Evolutionary conservation across 2,888 invertebrate species (phyloP).

Genomic region (Carabus problematicus): DNA sequence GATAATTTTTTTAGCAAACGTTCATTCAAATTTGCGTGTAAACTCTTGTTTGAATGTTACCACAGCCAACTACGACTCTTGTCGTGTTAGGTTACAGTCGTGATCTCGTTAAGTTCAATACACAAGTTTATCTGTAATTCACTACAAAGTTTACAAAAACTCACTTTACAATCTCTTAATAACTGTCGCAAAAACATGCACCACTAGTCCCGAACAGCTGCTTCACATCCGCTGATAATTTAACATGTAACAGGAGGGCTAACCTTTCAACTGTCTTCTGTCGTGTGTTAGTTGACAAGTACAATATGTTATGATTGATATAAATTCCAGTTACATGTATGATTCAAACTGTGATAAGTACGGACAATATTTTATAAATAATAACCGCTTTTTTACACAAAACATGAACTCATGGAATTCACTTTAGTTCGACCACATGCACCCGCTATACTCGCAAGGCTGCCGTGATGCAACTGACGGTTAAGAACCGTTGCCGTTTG

Average conservation of each 20-base stretch:
- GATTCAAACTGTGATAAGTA: constrained; percentile 8
- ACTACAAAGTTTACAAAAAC: constrained; percentile 15
- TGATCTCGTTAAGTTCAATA: constrained; percentile 14
- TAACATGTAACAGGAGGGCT: constrained; percentile 12
- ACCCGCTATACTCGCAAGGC: constrained; percentile 36
- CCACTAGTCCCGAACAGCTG: constrained; percentile 34
- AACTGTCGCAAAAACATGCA: constrained; percentile 11
- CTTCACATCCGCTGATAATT: constrained; percentile 27
- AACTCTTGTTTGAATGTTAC: not conserved
- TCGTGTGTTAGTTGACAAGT: not conserved
- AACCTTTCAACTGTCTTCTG: constrained; percentile 18
- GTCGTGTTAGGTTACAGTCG: constrained; percentile 19
- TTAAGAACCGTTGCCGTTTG: constrained; percentile 33
- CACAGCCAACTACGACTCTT: constrained; percentile 8
- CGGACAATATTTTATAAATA: constrained; percentile 42
- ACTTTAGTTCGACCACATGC: constrained; percentile 40
- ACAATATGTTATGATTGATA: not conserved
- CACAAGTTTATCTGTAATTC: not conserved
- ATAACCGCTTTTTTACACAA: constrained; percentile 39
- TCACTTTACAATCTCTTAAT: constrained; percentile 3
- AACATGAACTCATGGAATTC: constrained; percentile 34
- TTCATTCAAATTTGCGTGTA: constrained; percentile 12
- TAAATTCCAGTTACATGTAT: not conserved
- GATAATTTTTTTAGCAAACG: not conserved
- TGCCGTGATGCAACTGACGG: constrained; percentile 45